Conservation (phyloP, 1,140 invertebrate species). For the Aphidius ervi region DNA sequence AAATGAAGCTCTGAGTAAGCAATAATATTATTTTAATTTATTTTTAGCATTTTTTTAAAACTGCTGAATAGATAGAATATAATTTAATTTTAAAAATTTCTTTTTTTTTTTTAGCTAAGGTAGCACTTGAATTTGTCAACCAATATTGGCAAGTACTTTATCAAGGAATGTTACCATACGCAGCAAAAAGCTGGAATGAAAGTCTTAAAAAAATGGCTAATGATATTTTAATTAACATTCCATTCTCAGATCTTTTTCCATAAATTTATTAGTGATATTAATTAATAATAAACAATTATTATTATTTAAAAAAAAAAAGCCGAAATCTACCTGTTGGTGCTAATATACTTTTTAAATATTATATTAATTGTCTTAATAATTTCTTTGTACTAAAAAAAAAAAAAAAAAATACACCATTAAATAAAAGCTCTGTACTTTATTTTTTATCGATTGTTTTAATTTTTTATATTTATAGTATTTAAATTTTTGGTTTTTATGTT, state of each 20-base stretch:
- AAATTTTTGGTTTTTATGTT: too few species aligned
- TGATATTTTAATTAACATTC: slow-evolving; percentile 42
- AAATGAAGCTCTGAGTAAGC: slow-evolving; percentile 58
- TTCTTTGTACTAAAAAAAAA: too few species aligned
- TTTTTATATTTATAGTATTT: too few species aligned
- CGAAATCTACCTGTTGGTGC: too few species aligned
- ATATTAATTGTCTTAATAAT: too few species aligned
- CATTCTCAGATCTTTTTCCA: slow-evolving; percentile 45
- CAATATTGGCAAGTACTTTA: slow-evolving; percentile 60
- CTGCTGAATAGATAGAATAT: not conserved
- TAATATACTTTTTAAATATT: too few species aligned
- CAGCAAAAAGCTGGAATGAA: slow-evolving; percentile 52
- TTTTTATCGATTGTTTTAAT: too few species aligned
- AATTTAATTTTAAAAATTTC: not conserved
- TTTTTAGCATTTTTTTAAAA: not conserved
- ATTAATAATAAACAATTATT: not conserved
- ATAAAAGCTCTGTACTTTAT: too few species aligned
- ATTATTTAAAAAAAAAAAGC: not conserved
- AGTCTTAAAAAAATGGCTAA: slow-evolving; percentile 35
- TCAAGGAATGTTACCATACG: slow-evolving; percentile 53
- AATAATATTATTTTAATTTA: slow-evolving; percentile 20
- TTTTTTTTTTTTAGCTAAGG: slow-evolving; percentile 47
- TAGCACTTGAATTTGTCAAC: slow-evolving; percentile 54
- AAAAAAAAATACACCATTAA: too few species aligned
- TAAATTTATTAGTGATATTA: slow-evolving; percentile 22